Conservation (phyloP, 1,140 invertebrate genomes). For the Helicoverpa armigera region DNA sequence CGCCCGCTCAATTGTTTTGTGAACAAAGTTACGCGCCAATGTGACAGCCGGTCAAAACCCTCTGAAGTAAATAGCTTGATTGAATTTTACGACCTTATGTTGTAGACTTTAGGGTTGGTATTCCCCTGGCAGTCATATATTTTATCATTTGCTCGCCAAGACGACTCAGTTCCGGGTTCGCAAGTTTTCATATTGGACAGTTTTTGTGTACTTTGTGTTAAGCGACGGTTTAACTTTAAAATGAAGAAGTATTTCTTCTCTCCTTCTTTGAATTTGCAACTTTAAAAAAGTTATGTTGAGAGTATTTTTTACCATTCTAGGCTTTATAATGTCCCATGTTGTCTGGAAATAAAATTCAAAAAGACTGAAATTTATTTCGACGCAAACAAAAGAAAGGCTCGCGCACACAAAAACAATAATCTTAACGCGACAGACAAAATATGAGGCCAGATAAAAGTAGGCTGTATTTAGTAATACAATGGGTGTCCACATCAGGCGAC, state of each 20-base stretch:
- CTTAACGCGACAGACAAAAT: background rate
- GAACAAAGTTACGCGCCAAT: constrained; percentile 9
- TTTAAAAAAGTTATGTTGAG: no score
- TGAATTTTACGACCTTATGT: constrained; percentile 22
- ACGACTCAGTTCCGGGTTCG: constrained; percentile 23
- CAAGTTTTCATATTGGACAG: constrained; percentile 12
- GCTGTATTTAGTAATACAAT: constrained; percentile 2
- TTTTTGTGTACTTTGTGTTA: constrained; percentile 33
- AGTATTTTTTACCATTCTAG: background rate
- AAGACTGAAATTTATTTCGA: no score
- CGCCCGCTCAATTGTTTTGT: constrained; percentile 2
- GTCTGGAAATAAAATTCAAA: background rate
- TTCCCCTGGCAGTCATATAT: background rate
- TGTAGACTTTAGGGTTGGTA: background rate
- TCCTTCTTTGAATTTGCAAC: background rate
- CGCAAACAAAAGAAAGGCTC: background rate
- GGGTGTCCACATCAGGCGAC: constrained; percentile 5
- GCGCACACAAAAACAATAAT: background rate
- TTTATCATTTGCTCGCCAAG: background rate
- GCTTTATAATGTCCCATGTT: no score
- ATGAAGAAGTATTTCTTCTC: background rate
- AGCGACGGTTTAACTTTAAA: constrained; percentile 23
- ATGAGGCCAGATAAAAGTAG: background rate
- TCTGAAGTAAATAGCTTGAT: background rate
- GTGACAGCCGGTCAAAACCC: constrained; percentile 10